Base-by-base conservation (phyloP, 2,888 invertebrate species). In the Ecdyonurus torrentis region DNA sequence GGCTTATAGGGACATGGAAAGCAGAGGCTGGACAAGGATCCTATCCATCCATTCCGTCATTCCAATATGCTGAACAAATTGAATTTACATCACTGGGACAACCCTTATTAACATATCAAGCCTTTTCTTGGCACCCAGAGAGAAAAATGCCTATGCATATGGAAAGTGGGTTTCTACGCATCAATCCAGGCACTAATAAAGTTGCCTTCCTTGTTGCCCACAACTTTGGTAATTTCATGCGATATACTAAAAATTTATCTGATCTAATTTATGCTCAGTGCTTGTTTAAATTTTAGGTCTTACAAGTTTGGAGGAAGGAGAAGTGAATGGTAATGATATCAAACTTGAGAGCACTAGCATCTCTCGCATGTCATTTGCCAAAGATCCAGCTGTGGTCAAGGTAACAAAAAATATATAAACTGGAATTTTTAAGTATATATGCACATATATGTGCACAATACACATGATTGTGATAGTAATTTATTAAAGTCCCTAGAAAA, bases 1-100 rank as follows among this genome's bases (percentile, higher is more conserved):
- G 83, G 82, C 72, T 85, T 3, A 73, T 80, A 52, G 84, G 84
- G 2, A 78, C 74, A 25, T 85, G 84, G 84, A 70, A 69, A 63
- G 79, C 81, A 0, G 72, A 76, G 58, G 71, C 71, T 25, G 84
- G 80, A 0, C 69, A 69, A 24, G 84, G 83, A 25, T 70, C 72
- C 60, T 84, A 76, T 69, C 83, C 84, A 0, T 81, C 80, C 22
- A 79, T 83, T 62, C 73, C 77, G 5, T 74, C 79, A 1, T 83
- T 84, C 65, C 68, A 72, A 1, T 85, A 82, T 68, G 75, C 77
- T 58, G 84, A 83, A 68, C 77, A 78, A 64, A 68, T 84, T 59
- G 78, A 77, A 66, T 84, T 84, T 69, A 67, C 69, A 59, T 81
- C 79, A 55, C 70, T 80, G 71, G 84, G 84, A 10, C 83, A 83